A percentile compares a stretch with the other conserved stretches of the same genome.
phyloP scores from a whole-genome alignment of 2,797 vertebrate genomes.

The Rousettus madagascariensis region DNA sequence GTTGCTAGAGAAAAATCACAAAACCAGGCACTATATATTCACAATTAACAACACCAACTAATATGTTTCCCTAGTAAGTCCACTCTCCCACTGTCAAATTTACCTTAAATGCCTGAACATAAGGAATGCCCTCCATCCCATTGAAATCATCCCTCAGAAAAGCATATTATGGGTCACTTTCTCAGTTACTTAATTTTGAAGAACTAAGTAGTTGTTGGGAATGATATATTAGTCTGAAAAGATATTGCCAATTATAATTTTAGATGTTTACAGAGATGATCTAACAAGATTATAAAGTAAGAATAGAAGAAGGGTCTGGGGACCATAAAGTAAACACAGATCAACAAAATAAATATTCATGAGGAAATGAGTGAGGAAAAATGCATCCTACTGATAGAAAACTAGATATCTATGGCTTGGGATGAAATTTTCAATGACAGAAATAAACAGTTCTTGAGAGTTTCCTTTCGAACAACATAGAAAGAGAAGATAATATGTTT shows the following conservation, averaged over 20 bases:
- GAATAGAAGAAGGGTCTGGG: background rate
- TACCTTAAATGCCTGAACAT: conserved; percentile 4
- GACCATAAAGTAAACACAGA: background rate
- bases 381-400: background rate
- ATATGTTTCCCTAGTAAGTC: conserved; percentile 1
- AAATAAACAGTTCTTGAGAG: background rate
- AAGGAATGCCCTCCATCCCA: background rate
- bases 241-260: conserved; percentile 1
- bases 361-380: background rate
- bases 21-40: background rate
- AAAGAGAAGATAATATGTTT: background rate
- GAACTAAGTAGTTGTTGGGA: background rate
- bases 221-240: background rate
- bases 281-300: conserved; percentile 7
- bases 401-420: background rate
- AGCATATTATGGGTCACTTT: background rate
- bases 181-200: conserved; percentile 32
- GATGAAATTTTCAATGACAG: background rate
- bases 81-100: conserved; percentile 7
- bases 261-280: background rate
- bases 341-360: conserved; percentile 30
- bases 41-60: background rate
- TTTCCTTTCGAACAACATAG: conserved; percentile 2
- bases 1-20: background rate
- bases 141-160: conserved; percentile 16